Evolutionary conservation across 2,888 invertebrate species (phyloP).

Genomic region (Leistus spinibarbis): DNA sequence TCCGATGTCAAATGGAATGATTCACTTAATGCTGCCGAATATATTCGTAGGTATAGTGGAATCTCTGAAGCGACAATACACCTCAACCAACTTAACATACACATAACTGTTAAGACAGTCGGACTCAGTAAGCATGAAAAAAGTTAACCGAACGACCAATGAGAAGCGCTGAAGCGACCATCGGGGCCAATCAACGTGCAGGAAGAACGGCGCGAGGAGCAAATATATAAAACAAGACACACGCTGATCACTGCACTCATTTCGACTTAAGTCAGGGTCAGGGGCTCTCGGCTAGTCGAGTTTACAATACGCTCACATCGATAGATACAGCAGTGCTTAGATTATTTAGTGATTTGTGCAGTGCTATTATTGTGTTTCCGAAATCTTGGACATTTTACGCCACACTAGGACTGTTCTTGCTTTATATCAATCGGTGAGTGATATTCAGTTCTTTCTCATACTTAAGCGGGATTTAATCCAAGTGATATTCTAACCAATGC

Average conservation of each 20-base stretch:
- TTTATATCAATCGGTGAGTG: not conserved
- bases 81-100: constrained; percentile 35
- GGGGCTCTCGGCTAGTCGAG: constrained; percentile 39
- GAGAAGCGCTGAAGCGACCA: constrained; percentile 26
- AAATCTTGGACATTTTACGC: not conserved
- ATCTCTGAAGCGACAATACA: constrained; percentile 32
- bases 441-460: not conserved
- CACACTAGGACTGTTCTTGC: not conserved
- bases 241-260: constrained; percentile 54
- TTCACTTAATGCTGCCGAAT: constrained; percentile 17
- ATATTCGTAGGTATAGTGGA: constrained; percentile 9
- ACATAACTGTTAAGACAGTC: constrained; percentile 49
- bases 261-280: constrained; percentile 50
- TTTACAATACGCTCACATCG: not conserved
- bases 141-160: constrained; percentile 49
- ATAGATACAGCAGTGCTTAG: not conserved
- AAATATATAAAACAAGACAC: constrained; percentile 53
- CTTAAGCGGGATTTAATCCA: not conserved
- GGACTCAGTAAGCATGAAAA: constrained; percentile 49
- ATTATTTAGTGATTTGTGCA: not conserved
- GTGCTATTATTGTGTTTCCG: not conserved
- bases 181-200: constrained; percentile 50
- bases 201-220: constrained; percentile 45
- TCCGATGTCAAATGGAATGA: constrained; percentile 7
- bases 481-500: no score